Base-by-base conservation (phyloP, 1,140 invertebrate genomes). In the Drosophila virilis region DNA sequence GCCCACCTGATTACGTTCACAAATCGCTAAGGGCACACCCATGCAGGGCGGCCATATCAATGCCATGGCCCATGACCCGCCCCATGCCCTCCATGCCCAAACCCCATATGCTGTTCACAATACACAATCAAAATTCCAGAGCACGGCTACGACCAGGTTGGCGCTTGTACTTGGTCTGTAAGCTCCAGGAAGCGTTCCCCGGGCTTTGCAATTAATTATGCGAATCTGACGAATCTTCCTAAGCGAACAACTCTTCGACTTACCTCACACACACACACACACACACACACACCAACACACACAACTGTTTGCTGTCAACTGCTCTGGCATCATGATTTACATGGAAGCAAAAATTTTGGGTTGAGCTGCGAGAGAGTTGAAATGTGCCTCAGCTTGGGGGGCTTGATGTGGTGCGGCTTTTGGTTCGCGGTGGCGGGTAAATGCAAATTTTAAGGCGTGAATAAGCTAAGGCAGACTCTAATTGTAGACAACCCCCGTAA, bases 141-240 rank as follows among this genome's bases (percentile, higher is more conserved):
- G 83, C 82, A 76, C 65, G 68, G 52, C 72, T 64, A 58, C 46
- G 72, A 48, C 64, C 72, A 86, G 82, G 78, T 86, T 75, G 78
- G 22, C 35, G 28, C 50, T 66, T 45, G 43, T 43, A 38, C 60
- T 62, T 65, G 28, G 37, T 50, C 58, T 62, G 69, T 73, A 67
- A 67, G 82, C 78, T 51, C 35, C 43, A 52, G 61, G 37, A 67
- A 70, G 61, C 37, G 69, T 40, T 74, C 70, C 74, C 65, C 79
- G 80, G 85, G 76, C 78, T 91, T 80, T 78, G 78, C 90, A 91
- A 91, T 91, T 91, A 91, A 91, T 91, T 90, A 90, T 90, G 85
- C 86, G 85, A 90, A 90, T 90, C 85, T 90, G 85, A 90, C 86
- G 86, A 90, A 90, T 84, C 78, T 91, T 84, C 72, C 86, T 79